Conservation (phyloP, 2,888 invertebrate species). For the Chrysolina americana region DNA sequence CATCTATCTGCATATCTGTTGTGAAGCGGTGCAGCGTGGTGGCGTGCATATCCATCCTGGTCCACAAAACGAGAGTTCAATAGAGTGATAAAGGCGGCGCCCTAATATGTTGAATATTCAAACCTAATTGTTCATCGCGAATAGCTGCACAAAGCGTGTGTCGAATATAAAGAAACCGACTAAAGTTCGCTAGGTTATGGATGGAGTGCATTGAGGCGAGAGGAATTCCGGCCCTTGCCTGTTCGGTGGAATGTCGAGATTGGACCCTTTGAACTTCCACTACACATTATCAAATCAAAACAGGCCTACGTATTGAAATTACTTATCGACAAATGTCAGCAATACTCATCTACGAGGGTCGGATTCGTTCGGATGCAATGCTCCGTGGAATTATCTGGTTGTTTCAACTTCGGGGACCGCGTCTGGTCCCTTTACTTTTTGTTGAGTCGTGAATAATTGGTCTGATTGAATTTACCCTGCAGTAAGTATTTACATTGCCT, state of each 20-base stretch:
- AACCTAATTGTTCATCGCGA: slow-evolving; percentile 35
- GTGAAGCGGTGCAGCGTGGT: no score
- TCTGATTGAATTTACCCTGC: slow-evolving; percentile 4
- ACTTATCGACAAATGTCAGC: slow-evolving; percentile 42
- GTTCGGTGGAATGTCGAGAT: slow-evolving; percentile 52
- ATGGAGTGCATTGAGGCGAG: slow-evolving; percentile 54
- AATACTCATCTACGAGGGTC: slow-evolving; percentile 5
- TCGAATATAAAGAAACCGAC: slow-evolving; percentile 37
- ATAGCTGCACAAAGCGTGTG: slow-evolving; percentile 38
- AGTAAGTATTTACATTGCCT: not conserved
- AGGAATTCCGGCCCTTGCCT: slow-evolving; percentile 45
- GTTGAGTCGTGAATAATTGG: slow-evolving; percentile 11
- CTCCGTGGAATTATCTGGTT: slow-evolving; percentile 24
- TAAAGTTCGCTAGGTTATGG: slow-evolving; percentile 40
- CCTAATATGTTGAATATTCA: slow-evolving; percentile 18
- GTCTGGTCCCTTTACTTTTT: slow-evolving; percentile 1
- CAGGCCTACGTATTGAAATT: slow-evolving; percentile 53
- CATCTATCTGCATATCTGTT: no score
- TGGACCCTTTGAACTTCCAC: slow-evolving; percentile 51
- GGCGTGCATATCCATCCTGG: not conserved
- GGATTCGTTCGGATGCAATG: slow-evolving; percentile 9
- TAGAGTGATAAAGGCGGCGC: slow-evolving; percentile 1
- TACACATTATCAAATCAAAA: slow-evolving; percentile 56
- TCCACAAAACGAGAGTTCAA: slow-evolving; percentile 10
- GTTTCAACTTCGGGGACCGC: slow-evolving; percentile 5